Percentiles rank a stretch among this genome's conserved stretches.
phyloP scores from a whole-genome alignment of 2,113 vertebrate species.

The Smithornis capensis region DNA sequence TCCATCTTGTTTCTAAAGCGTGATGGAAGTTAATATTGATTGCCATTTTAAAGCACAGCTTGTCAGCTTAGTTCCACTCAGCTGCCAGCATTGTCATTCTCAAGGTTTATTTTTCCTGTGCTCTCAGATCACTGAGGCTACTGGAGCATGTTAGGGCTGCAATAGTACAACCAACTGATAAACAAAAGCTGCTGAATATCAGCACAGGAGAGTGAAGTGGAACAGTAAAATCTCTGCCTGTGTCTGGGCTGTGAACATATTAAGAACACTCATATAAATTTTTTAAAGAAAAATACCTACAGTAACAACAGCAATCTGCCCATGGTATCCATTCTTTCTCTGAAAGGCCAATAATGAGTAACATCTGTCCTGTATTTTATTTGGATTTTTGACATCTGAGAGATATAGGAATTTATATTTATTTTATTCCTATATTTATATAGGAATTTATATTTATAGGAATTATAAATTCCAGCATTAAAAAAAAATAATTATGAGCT shows the following conservation, averaged over 20 bases:
- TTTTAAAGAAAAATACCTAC: neutral
- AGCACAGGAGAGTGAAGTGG: neutral
- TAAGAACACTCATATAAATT: neutral
- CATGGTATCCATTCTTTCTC: neutral
- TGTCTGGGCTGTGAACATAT: neutral
- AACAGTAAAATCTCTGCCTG: neutral
- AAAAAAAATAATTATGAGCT: too few relatives aligned
- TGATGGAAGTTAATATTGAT: slow-evolving; percentile 51
- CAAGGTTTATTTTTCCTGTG: slow-evolving; percentile 12
- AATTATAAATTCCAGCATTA: too few relatives aligned
- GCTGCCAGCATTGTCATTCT: slow-evolving; percentile 33
- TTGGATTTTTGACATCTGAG: neutral
- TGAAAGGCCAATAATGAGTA: neutral
- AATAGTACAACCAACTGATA: slow-evolving; percentile 16
- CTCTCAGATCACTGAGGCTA: neutral
- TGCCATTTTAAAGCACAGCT: slow-evolving; percentile 2
- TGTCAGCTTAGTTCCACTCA: neutral
- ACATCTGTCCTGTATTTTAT: neutral
- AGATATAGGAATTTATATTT: too few relatives aligned
- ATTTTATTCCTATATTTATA: too few relatives aligned
- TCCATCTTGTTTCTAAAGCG: neutral
- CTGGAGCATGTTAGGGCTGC: slow-evolving; percentile 22
- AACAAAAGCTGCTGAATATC: slow-evolving; percentile 32
- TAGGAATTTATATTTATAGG: too few relatives aligned
- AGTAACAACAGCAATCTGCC: neutral